Base-by-base conservation (phyloP, 2,113 vertebrate species). In the Indicator indicator region DNA sequence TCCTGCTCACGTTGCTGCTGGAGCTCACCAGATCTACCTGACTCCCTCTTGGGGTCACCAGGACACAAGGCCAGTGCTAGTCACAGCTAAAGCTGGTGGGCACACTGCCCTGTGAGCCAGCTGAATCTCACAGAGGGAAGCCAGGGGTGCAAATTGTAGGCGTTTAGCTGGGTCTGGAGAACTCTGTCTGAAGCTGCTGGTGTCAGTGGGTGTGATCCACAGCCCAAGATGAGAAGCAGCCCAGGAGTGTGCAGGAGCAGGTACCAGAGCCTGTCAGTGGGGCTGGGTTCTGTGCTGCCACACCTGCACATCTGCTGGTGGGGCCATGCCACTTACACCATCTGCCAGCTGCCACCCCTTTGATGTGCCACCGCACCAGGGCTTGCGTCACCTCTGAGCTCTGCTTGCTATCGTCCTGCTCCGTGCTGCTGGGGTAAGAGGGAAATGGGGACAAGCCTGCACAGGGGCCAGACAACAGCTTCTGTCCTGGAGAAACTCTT, bases 241-340 rank as follows among this genome's bases (percentile, higher is more conserved):
- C 1, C 5, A 17, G 70, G 64, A 44, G 58, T 5, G 26, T 16
- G 59, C 36, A 14, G 42, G 9, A 38, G 46, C 32, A 12, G 55
- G 19, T 21, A 2, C 7, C 6, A 9, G 38, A 36, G 52, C 23
- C 73, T 59, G 48, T 15, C 2, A 3, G 16, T n/a, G 32, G 8
- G 32, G 5, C 33, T 71, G 54, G 65, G 19, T 18, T 62, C 72
- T 46, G 56, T 15, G 38, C 81, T 42, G 62, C 80, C 21, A 3
- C 12, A 1, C 46, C 71, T 42, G 83, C 1, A 8, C 3, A 12
- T 16, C n/a, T 56, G 76, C 59, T 38, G 21, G n/a, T 2, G 9
- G 23, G 32, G n/a, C 0, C 0, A 1, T 4, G 44, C 76, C 78
- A 2, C 17, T 18, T 1, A 1, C 5, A 17, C 28, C 33, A 12